Base-by-base conservation (phyloP, 1,140 invertebrate species). In the Drosophila nebulosa region DNA sequence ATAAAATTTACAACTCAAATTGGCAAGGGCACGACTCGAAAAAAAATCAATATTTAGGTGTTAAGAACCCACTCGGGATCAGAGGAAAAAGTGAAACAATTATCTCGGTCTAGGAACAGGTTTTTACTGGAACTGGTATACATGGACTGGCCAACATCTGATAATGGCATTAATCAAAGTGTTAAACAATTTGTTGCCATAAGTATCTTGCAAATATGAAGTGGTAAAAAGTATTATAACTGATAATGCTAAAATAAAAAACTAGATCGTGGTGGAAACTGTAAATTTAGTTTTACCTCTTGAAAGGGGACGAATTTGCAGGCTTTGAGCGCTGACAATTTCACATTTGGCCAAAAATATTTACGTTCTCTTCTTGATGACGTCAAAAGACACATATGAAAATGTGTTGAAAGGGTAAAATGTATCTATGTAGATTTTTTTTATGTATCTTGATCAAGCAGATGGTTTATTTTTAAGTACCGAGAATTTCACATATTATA, bases 161-260 rank as follows among this genome's bases (percentile, higher is more conserved):
- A 69, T 73, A 73, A 60, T 55, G 56, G 59, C 53, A 59, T 18
- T 67, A 75, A 72, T 66, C 51, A 50, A 63, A 55, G 12, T 42
- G 46, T 61, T 66, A 35, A 53, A 56, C 9, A 53, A 46, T 30
- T 50, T 50, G 52, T 24, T 30, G 26, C 52, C 16, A 7, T 55
- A 32, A 32, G 30, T 55, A 30, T 46, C 18, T 9, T 7, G 7
- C 39, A 46, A 21, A 46, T 18, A 10, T 32, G 14, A 55, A 55
- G 52, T 36, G 21, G 18, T 51, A 21, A 42, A 26, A 7, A 22
- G 6, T 42, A n/a, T n/a, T n/a, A n/a, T 27, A 22, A 53, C 24
- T 55, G 27, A 27, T 30, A 55, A 16, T 32, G 26, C 4, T 18
- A 18, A 55, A 46, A 46, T 21, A n/a, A 55, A 55, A 32, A 27